These are phyloP conservation scores for Trichonephila inaurata DNA, from an alignment of 1,140 invertebrate genomes.

Conservation along the genomic window DNA sequence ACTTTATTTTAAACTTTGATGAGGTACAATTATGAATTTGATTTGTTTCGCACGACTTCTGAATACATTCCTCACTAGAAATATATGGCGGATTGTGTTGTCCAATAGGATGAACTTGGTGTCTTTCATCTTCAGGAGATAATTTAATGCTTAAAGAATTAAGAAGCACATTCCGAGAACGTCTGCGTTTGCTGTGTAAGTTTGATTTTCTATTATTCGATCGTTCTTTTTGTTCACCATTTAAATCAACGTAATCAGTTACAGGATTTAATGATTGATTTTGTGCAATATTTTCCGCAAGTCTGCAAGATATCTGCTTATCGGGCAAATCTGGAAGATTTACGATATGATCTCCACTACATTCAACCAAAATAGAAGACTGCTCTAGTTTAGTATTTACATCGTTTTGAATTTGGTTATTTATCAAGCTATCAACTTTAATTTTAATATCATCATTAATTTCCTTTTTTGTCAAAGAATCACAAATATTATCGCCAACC, in stretches of 20 bases:
- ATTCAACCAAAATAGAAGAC: not conserved
- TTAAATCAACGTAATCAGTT: not conserved
- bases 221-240: not conserved
- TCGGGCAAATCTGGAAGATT: not conserved
- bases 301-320: not conserved
- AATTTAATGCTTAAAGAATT: not conserved
- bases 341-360: not conserved
- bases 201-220: not conserved
- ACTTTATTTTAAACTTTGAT: not conserved
- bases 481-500: not conserved
- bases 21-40: not conserved
- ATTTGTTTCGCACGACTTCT: not conserved
- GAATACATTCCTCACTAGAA: not conserved
- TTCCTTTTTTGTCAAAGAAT: not conserved
- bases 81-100: not conserved
- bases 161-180: not conserved
- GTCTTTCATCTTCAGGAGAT: not conserved
- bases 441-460: not conserved
- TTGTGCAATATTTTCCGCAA: not conserved
- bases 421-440: not conserved
- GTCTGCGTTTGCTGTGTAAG: not conserved
- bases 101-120: not conserved
- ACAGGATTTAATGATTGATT: not conserved
- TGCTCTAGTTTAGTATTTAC: not conserved
- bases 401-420: not conserved